A percentile compares a stretch with the other conserved stretches of the same genome.
Evolutionary conservation across 2,113 vertebrate genomes (phyloP).

Genomic region (Callocephalon fimbriatum): DNA sequence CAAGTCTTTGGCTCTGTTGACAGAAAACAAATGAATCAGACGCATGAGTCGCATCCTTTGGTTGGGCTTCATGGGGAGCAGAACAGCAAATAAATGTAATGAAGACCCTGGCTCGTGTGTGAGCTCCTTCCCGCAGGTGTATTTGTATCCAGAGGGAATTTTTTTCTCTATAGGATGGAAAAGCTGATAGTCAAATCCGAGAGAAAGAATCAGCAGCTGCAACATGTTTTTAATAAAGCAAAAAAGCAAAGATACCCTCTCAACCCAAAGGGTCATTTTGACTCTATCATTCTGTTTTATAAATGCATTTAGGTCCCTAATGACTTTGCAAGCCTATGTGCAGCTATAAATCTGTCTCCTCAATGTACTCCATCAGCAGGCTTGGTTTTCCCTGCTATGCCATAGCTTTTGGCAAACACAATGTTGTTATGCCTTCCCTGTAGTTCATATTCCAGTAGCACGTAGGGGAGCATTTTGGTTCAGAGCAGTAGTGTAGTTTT

Average conservation of each 20-base stretch:
- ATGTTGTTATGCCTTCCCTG: neutral
- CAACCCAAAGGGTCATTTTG: neutral
- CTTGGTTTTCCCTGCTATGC: neutral
- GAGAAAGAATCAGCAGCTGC: neutral
- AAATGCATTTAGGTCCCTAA: neutral
- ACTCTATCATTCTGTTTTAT: neutral
- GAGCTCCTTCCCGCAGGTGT: neutral
- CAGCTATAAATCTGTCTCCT: neutral
- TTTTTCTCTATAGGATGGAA: neutral
- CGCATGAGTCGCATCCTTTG: accelerated
- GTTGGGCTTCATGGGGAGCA: neutral
- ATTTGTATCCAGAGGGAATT: neutral
- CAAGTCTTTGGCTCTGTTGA: neutral
- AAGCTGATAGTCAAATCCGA: neutral
- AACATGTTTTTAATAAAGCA: neutral
- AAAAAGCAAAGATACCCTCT: neutral
- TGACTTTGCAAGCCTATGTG: neutral
- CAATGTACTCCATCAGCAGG: neutral
- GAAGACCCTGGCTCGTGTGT: neutral
- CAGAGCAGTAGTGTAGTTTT: neutral
- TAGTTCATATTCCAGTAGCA: neutral
- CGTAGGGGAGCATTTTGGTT: neutral
- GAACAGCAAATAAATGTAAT: neutral
- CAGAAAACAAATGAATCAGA: neutral
- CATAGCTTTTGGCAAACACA: neutral